Percentiles rank a stretch among this genome's conserved stretches.
Conservation (phyloP, 2,888 invertebrate species). For the Monopis laevigella region DNA sequence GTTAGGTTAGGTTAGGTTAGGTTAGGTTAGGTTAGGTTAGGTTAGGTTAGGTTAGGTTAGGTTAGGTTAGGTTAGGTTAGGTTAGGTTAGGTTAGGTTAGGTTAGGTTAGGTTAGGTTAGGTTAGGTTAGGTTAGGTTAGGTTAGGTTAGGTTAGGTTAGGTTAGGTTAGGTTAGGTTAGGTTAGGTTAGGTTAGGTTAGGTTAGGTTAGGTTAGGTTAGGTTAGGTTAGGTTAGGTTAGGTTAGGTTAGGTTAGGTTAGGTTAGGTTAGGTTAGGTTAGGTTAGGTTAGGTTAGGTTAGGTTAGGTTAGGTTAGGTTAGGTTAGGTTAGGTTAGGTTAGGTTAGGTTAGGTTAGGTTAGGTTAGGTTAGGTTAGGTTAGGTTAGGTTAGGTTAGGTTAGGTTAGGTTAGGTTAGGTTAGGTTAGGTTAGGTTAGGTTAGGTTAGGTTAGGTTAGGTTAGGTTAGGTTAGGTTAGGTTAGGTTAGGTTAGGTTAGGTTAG, state of each 20-base stretch:
- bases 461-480: constrained; percentile 7
- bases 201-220: constrained; percentile 7
- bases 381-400: constrained; percentile 7
- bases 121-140: constrained; percentile 7
- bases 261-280: constrained; percentile 7
- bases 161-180: constrained; percentile 7
- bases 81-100: constrained; percentile 7
- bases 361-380: constrained; percentile 7
- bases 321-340: constrained; percentile 7
- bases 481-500: constrained; percentile 7
- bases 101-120: constrained; percentile 7
- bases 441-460: constrained; percentile 7
- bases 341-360: constrained; percentile 7
- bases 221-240: constrained; percentile 7
- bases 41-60: constrained; percentile 7
- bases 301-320: constrained; percentile 7
- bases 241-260: constrained; percentile 7
- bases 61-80: constrained; percentile 7
- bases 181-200: constrained; percentile 7
- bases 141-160: constrained; percentile 7
- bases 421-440: constrained; percentile 7
- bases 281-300: constrained; percentile 7
- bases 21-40: constrained; percentile 7
- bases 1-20: constrained; percentile 7
- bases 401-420: constrained; percentile 7